Conservation (phyloP, 2,113 vertebrate species). For the Okapia johnstoni region DNA sequence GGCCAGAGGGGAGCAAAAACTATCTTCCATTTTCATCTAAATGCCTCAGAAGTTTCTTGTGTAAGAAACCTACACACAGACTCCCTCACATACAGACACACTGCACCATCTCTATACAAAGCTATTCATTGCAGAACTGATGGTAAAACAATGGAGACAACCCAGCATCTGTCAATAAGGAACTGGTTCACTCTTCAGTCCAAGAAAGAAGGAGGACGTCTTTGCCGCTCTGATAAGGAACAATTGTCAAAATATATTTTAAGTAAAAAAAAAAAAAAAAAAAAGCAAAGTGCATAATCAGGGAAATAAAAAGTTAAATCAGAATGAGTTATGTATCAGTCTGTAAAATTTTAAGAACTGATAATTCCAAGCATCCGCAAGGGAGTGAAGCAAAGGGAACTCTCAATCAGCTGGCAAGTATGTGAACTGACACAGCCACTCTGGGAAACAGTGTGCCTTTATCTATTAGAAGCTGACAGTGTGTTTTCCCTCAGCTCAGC, state of each 20-base stretch:
- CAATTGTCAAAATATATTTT: not conserved
- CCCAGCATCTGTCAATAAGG: not conserved
- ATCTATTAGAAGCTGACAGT: not conserved
- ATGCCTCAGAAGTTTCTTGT: not conserved
- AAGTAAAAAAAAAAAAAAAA: not conserved
- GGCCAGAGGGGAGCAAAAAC: not conserved
- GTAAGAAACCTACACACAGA: not conserved
- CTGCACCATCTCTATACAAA: not conserved
- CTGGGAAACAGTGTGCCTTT: not conserved
- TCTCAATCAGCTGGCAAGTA: not conserved
- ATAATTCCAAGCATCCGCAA: not conserved
- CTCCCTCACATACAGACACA: accelerated
- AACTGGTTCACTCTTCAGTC: not conserved
- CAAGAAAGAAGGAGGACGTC: not conserved
- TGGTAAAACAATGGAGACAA: not conserved
- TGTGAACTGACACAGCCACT: not conserved
- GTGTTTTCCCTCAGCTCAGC: not conserved
- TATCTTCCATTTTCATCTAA: not conserved
- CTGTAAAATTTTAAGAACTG: not conserved
- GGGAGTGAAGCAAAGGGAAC: not conserved
- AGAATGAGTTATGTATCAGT: accelerated
- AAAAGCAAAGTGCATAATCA: not conserved
- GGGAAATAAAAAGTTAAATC: not conserved
- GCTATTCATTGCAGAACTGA: not conserved
- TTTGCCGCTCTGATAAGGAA: not conserved